Conservation (phyloP, 2,113 vertebrate genomes). For the Oxygymnocypris stewartii region DNA sequence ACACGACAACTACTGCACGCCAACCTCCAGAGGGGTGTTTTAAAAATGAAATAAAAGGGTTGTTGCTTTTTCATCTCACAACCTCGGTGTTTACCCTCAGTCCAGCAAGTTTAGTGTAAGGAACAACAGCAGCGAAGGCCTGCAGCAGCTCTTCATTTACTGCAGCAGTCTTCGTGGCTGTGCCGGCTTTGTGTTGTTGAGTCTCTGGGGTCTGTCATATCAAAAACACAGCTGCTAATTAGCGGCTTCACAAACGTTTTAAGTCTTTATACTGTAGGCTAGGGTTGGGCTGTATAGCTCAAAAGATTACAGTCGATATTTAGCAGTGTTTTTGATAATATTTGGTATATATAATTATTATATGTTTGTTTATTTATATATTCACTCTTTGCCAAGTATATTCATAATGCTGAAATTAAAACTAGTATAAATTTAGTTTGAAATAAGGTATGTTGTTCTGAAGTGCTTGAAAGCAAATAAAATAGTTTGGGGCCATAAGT, state of each 20-base stretch:
- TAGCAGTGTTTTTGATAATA: background rate
- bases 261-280: constrained; percentile 21
- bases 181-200: background rate
- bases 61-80: constrained; percentile 17
- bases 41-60: constrained; percentile 1
- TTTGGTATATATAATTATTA: no score
- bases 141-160: constrained; percentile 21
- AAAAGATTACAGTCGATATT: background rate
- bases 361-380: no score
- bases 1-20: background rate
- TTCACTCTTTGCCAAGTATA: background rate
- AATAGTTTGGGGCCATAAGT: background rate
- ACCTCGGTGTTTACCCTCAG: background rate
- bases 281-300: background rate
- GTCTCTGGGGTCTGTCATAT: constrained; percentile 14
- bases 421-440: no score
- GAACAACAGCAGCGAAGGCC: constrained; percentile 4
- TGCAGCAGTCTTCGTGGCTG: background rate
- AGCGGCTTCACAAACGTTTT: constrained; percentile 12
- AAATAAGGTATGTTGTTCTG: background rate
- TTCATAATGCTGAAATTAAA: background rate
- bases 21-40: constrained; percentile 24
- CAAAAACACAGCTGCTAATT: background rate
- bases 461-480: background rate
- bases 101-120: constrained; percentile 4